Percentiles rank a stretch among this genome's conserved stretches.
These are phyloP conservation scores for Salarias fasciatus DNA, from an alignment of 2,797 vertebrate species.

Conservation along the genomic window DNA sequence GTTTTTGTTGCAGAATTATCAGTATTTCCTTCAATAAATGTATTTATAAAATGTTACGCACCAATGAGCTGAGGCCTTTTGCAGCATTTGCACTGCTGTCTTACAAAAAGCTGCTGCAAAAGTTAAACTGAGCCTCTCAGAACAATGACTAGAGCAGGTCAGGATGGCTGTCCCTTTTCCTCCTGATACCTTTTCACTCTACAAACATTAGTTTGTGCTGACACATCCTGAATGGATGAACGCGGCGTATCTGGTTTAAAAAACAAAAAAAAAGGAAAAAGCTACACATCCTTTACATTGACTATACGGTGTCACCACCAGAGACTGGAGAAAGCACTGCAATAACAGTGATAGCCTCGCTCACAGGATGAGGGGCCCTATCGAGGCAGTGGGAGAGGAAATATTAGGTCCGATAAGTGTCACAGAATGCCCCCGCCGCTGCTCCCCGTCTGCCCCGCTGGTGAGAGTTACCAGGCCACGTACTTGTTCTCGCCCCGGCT, in stretches of 20 bases:
- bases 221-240: conserved; percentile 46
- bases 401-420: conserved; percentile 76
- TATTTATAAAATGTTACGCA: no score
- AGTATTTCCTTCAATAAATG: no score
- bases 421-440: conserved; percentile 62
- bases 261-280: conserved; percentile 27
- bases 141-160: conserved; percentile 34
- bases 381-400: conserved; percentile 72
- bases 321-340: conserved; percentile 68
- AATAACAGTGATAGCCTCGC: conserved; percentile 80
- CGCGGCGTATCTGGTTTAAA: conserved; percentile 47
- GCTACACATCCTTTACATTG: conserved; percentile 62
- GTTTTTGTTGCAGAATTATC: no score
- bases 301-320: conserved; percentile 69
- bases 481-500: conserved; percentile 58
- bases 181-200: conserved; percentile 62
- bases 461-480: conserved; percentile 42
- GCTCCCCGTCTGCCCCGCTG: conserved; percentile 51
- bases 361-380: conserved; percentile 74
- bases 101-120: background rate
- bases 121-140: conserved; percentile 20
- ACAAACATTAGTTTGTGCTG: conserved; percentile 68
- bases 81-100: background rate
- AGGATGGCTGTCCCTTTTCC: conserved; percentile 50
- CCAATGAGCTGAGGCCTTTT: no score